Evolutionary conservation across 2,113 vertebrate genomes (phyloP).

Genomic region (Balaeniceps rex): DNA sequence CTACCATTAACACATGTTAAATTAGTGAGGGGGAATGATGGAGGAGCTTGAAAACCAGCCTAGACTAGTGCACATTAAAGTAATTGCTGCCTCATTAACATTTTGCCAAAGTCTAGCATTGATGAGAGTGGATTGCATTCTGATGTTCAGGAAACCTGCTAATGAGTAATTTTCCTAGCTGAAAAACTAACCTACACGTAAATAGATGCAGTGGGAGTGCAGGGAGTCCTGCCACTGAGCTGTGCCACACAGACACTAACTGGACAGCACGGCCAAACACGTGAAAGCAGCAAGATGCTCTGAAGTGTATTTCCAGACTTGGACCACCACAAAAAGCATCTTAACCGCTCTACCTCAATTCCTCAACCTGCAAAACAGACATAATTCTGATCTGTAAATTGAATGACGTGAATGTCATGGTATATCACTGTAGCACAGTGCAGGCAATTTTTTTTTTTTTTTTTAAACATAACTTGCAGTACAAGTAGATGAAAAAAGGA

Average conservation of each 20-base stretch:
- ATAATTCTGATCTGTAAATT: neutral
- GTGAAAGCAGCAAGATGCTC: neutral
- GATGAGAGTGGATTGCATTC: neutral
- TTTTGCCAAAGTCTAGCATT: neutral
- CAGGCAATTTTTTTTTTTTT: neutral
- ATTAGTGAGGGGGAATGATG: neutral
- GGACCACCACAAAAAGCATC: fast-evolving
- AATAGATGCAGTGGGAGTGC: neutral
- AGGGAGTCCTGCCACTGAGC: neutral
- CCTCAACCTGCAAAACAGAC: neutral
- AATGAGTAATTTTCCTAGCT: neutral
- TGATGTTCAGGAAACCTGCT: neutral
- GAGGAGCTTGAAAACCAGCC: neutral
- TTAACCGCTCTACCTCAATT: neutral
- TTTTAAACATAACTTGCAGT: neutral
- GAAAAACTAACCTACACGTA: neutral
- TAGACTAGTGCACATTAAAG: neutral
- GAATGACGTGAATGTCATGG: neutral
- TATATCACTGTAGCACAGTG: neutral
- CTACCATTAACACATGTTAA: neutral
- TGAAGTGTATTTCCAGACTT: neutral
- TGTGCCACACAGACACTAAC: neutral
- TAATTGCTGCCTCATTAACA: neutral
- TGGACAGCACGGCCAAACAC: fast-evolving
- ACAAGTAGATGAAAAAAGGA: neutral